Evolutionary conservation across 2,113 vertebrate genomes (phyloP).

Genomic region (Poeciliopsis retropinna): DNA sequence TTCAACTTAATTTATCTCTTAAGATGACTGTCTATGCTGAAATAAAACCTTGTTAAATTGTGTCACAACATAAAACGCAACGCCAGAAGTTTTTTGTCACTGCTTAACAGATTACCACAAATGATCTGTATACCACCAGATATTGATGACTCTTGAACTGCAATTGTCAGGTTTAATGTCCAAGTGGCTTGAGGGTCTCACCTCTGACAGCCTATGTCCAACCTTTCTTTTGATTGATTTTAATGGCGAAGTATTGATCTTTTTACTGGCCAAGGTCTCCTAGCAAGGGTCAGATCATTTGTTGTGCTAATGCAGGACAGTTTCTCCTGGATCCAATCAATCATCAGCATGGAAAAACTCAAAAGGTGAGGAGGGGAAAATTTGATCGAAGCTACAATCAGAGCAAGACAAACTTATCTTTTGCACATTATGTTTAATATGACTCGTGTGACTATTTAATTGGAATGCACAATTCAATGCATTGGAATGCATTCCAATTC

Average conservation of each 20-base stretch:
- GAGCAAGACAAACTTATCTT: conserved; percentile 25
- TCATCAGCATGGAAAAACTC: conserved; percentile 77
- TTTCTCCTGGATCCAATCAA: conserved; percentile 89
- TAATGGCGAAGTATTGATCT: conserved; percentile 99
- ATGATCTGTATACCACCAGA: conserved; percentile 98
- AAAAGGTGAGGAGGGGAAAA: conserved; percentile 12
- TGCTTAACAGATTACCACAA: conserved; percentile 94
- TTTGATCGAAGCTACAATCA: conserved; percentile 29
- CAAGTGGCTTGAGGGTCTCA: conserved; percentile 89
- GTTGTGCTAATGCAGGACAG: conserved; percentile 96
- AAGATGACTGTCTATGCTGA: conserved; percentile 90
- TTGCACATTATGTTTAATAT: conserved; percentile 85
- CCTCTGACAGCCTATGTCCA: conserved; percentile 95
- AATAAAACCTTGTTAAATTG: conserved; percentile 91
- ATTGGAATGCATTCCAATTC: conserved; percentile 8
- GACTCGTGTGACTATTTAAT: conserved; percentile 93
- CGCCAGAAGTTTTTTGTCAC: conserved; percentile 93
- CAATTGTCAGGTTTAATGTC: conserved; percentile 99
- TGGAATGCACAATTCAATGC: conserved; percentile 71
- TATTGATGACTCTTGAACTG: conserved; percentile 98
- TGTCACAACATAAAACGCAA: conserved; percentile 94
- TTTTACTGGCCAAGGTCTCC: conserved; percentile 99
- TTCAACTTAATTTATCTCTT: conserved; percentile 62
- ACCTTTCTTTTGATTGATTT: conserved; percentile 99
- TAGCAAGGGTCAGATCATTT: conserved; percentile 97